phyloP scores from a whole-genome alignment of 2,797 vertebrate genomes.

The Nannoperca australis region DNA sequence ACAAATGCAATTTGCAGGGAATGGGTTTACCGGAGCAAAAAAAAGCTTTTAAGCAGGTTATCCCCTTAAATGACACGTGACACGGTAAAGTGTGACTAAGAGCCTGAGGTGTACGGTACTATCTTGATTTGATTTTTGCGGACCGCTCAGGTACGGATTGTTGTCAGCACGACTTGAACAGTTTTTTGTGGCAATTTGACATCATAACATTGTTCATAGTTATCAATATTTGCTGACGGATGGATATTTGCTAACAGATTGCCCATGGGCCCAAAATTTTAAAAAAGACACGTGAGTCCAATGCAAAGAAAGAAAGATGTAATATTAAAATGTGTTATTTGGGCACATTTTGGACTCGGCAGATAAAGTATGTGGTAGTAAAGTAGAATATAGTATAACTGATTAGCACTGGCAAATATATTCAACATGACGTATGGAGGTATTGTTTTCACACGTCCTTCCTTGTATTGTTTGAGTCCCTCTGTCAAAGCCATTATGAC shows the following conservation, averaged over 20 bases:
- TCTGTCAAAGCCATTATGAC: slow-evolving; percentile 1
- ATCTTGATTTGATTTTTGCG: background rate
- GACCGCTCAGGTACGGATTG: background rate
- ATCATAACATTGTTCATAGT: background rate
- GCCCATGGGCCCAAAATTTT: background rate
- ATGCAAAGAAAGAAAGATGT: background rate
- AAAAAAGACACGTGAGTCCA: background rate
- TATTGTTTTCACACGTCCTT: slow-evolving; percentile 43
- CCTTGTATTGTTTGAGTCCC: slow-evolving; percentile 44
- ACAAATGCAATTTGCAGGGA: background rate
- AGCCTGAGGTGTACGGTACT: background rate
- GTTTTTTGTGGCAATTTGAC: background rate
- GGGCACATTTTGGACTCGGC: background rate
- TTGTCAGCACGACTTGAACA: too few relatives aligned
- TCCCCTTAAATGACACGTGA: background rate
- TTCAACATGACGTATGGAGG: background rate
- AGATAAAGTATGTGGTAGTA: background rate
- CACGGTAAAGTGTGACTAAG: background rate
- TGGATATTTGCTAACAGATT: too few relatives aligned
- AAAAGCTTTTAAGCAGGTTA: background rate
- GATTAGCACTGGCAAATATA: background rate
- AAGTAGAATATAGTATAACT: background rate
- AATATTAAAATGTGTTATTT: background rate
- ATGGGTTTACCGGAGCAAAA: background rate
- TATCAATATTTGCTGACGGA: too few relatives aligned